Percentiles rank a stretch among this genome's conserved stretches.
These are phyloP conservation scores for Calliscelio sp. DNA, from an alignment of 2,888 invertebrate species.

Conservation along the genomic window DNA sequence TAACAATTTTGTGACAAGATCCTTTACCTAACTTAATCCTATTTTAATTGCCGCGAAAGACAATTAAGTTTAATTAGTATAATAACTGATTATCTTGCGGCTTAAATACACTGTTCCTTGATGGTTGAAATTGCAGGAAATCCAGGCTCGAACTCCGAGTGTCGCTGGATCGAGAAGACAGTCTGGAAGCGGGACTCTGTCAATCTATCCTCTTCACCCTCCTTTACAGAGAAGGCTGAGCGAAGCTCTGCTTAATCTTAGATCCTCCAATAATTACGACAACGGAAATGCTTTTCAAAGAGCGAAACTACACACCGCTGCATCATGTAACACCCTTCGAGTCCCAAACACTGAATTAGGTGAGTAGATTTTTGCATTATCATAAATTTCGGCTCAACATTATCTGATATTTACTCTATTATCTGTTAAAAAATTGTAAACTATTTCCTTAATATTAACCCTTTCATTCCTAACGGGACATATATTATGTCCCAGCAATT, in stretches of 20 bases:
- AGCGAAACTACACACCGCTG: conserved; percentile 88
- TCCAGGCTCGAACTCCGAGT: conserved; percentile 92
- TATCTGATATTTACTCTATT: no score
- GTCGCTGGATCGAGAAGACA: conserved; percentile 92
- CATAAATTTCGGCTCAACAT: conserved; percentile 26
- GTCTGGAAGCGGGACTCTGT: conserved; percentile 87
- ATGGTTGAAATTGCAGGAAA: conserved; percentile 87
- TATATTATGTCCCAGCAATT: no score
- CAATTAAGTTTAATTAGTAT: conserved; percentile 55
- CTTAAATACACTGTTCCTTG: conserved; percentile 31
- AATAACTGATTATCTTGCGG: conserved; percentile 52
- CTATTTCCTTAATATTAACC: no score
- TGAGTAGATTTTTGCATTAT: conserved; percentile 68
- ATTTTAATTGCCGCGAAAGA: conserved; percentile 32
- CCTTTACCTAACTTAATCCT: neutral
- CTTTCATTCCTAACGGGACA: no score
- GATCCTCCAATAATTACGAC: conserved; percentile 82
- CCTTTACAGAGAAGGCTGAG: conserved; percentile 87
- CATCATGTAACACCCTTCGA: conserved; percentile 90
- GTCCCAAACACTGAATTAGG: conserved; percentile 87
- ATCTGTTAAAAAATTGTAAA: no score
- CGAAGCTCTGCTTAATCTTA: conserved; percentile 87
- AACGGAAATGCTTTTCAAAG: conserved; percentile 82
- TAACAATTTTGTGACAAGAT: no score
- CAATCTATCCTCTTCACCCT: conserved; percentile 86